Percentiles rank a stretch among this genome's conserved stretches.
Conservation (phyloP, 2,888 invertebrate genomes). For the Sminthurinus aureus region DNA sequence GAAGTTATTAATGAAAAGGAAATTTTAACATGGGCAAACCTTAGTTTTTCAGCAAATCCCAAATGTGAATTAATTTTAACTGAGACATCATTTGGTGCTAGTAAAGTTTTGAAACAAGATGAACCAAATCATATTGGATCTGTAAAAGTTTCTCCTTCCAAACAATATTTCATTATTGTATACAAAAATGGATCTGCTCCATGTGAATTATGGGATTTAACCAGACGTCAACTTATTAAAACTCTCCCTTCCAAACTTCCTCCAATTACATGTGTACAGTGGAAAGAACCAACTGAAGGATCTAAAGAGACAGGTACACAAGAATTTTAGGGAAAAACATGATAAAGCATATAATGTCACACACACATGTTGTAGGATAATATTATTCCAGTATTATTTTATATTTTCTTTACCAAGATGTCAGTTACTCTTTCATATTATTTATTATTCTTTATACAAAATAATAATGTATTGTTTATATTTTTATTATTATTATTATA, state of each 20-base stretch:
- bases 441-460: constrained; percentile 51
- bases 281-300: constrained; percentile 51
- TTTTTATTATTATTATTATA: too few species aligned
- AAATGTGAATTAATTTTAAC: constrained; percentile 57
- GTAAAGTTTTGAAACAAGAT: constrained; percentile 52
- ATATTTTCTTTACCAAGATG: background rate
- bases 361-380: constrained; percentile 4
- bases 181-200: constrained; percentile 58
- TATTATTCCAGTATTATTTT: background rate
- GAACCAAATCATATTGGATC: constrained; percentile 56
- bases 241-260: constrained; percentile 56
- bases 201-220: constrained; percentile 58
- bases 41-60: constrained; percentile 58
- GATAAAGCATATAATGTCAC: background rate
- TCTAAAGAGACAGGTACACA: constrained; percentile 44
- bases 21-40: constrained; percentile 53
- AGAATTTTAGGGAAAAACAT: background rate
- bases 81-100: constrained; percentile 51
- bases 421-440: background rate
- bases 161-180: constrained; percentile 53
- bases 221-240: constrained; percentile 55
- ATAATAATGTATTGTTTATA: too few species aligned
- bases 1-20: constrained; percentile 51
- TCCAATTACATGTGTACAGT: constrained; percentile 56
- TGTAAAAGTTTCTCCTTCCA: constrained; percentile 51